phyloP scores from a whole-genome alignment of 1,140 invertebrate genomes.

The Steinernema feltiae region DNA sequence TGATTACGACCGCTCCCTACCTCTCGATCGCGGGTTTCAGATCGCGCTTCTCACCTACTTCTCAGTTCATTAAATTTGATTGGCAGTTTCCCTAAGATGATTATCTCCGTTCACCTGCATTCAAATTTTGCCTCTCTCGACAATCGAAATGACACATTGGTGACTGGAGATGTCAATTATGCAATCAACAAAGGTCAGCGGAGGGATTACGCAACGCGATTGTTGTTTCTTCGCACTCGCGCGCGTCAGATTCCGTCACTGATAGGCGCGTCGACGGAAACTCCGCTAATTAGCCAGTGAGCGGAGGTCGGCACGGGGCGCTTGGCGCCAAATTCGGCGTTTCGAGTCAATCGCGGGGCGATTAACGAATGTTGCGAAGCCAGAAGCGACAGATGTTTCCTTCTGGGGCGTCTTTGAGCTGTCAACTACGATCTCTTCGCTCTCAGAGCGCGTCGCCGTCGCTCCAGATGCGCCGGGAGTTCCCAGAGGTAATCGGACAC shows the following conservation, averaged over 20 bases:
- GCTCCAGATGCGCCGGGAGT: too few species aligned
- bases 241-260: not conserved
- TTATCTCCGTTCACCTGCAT: not conserved
- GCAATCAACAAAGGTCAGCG: not conserved
- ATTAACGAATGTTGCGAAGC: not conserved
- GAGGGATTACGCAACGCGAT: not conserved
- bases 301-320: not conserved
- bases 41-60: too few species aligned
- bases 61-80: too few species aligned
- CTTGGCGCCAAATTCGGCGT: not conserved
- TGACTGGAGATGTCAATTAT: not conserved
- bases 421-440: not conserved
- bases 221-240: not conserved
- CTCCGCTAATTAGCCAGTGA: not conserved
- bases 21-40: too few species aligned
- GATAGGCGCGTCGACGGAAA: not conserved
- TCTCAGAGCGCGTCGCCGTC: too few species aligned
- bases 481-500: too few species aligned
- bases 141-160: not conserved
- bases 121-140: not conserved
- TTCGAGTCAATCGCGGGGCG: too few species aligned
- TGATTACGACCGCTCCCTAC: too few species aligned
- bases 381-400: too few species aligned
- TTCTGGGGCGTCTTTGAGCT: not conserved
- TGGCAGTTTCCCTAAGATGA: too few species aligned